Conservation (phyloP, 2,888 invertebrate genomes). For the Sclerodermus sp. region DNA sequence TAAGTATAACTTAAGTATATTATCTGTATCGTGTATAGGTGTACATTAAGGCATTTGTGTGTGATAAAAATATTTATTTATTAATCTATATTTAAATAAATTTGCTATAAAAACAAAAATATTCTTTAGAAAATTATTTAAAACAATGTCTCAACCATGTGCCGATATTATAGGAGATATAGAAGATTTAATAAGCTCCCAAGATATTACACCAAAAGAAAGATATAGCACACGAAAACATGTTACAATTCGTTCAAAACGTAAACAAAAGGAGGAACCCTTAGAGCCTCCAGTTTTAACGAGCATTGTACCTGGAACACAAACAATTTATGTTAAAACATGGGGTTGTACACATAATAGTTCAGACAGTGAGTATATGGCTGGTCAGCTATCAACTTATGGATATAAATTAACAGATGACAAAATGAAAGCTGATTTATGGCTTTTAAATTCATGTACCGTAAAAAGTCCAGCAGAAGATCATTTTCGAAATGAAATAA, state of each 20-base stretch:
- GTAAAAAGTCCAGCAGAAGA: conserved; percentile 98
- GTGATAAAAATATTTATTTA: no score
- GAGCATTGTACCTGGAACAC: conserved; percentile 68
- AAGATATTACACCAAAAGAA: conserved; percentile 79
- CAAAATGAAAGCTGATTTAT: conserved; percentile 82
- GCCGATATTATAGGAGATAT: conserved; percentile 79
- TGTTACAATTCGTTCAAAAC: conserved; percentile 68
- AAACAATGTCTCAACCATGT: conserved; percentile 63
- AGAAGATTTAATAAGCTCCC: conserved; percentile 79
- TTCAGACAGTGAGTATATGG: conserved; percentile 99
- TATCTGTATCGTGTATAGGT: no score
- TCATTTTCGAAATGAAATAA: conserved; percentile 89
- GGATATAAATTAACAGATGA: conserved; percentile 85
- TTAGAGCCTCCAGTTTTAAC: conserved; percentile 32
- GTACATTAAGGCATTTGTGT: no score
- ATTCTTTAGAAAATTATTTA: background rate
- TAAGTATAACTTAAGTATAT: no score
- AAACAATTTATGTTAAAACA: conserved; percentile 71
- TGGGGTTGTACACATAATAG: conserved; percentile 99
- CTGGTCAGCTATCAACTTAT: conserved; percentile 84
- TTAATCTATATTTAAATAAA: no score
- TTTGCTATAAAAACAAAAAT: no score
- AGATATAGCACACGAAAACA: conserved; percentile 72
- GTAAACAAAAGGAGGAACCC: conserved; percentile 27
- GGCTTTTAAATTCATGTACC: conserved; percentile 97